These are phyloP conservation scores for Apolygus lucorum DNA, from an alignment of 1,140 invertebrate genomes.

Conservation along the genomic window DNA sequence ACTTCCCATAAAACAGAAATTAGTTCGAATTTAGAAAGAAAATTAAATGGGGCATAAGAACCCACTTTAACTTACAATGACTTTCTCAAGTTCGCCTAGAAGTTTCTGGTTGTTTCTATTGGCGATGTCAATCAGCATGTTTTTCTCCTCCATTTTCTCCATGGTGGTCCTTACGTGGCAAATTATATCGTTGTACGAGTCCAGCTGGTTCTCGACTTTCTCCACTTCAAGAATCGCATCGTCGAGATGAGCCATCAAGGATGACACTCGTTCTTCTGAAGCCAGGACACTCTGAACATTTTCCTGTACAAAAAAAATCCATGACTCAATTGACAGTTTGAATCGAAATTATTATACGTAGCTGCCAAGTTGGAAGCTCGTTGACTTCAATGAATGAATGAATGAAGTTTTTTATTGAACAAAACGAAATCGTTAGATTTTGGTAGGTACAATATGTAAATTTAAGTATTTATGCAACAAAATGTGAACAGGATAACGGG, in stretches of 20 bases:
- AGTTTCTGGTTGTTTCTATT: constrained; percentile 76
- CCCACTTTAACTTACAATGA: constrained; percentile 57
- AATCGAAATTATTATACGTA: no score
- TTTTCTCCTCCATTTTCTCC: constrained; percentile 86
- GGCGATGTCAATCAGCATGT: constrained; percentile 74
- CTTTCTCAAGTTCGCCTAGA: constrained; percentile 65
- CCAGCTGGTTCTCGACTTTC: constrained; percentile 60
- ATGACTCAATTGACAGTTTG: no score
- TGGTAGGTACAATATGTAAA: no score
- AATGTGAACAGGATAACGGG: no score
- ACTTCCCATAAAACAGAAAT: not conserved
- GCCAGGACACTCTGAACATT: constrained; percentile 80
- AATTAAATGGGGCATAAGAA: not conserved
- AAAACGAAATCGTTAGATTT: no score
- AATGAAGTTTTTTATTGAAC: no score
- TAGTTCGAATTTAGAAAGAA: not conserved
- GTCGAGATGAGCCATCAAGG: constrained; percentile 77
- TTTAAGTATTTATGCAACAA: no score
- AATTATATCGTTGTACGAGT: constrained; percentile 68
- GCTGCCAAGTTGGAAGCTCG: no score
- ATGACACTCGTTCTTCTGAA: constrained; percentile 70
- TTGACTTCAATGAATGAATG: no score
- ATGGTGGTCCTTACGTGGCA: constrained; percentile 74
- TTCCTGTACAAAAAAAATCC: no score
- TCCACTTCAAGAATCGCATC: constrained; percentile 67